These are phyloP conservation scores for Drosophila neocordata DNA, from an alignment of 1,140 invertebrate genomes.

Conservation along the genomic window DNA sequence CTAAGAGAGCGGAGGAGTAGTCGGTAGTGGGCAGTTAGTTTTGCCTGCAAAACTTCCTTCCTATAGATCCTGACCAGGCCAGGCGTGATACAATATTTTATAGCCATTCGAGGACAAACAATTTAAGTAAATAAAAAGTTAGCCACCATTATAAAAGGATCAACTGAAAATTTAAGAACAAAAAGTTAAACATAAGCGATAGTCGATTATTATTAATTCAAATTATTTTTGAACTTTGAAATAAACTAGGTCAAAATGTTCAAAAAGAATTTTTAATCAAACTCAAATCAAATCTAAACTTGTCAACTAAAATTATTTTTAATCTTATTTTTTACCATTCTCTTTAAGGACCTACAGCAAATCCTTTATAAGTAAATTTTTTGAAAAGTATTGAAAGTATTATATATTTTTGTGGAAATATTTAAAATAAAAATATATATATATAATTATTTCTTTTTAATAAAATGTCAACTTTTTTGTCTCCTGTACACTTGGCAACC, in stretches of 20 bases:
- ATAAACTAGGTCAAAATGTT: not conserved
- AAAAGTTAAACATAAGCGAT: not conserved
- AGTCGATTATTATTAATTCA: not conserved
- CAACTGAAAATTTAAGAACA: not conserved
- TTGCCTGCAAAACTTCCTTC: constrained; percentile 38
- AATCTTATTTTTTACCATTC: too few relatives aligned
- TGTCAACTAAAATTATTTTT: too few relatives aligned
- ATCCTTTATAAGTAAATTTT: too few relatives aligned
- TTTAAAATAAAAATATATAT: too few relatives aligned
- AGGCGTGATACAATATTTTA: constrained; percentile 50
- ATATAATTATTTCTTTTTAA: too few relatives aligned
- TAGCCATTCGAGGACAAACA: constrained; percentile 42
- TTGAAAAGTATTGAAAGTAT: too few relatives aligned
- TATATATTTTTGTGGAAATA: too few relatives aligned
- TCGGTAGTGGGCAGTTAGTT: constrained; percentile 24
- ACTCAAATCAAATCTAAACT: too few relatives aligned
- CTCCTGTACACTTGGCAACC: too few relatives aligned
- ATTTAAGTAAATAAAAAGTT: constrained; percentile 54
- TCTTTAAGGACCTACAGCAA: too few relatives aligned
- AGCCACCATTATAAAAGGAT: constrained; percentile 35
- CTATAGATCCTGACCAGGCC: constrained; percentile 23
- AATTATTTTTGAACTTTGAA: not conserved
- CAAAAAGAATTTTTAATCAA: too few relatives aligned
- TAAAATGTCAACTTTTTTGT: too few relatives aligned
- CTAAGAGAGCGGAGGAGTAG: not conserved